phyloP scores from a whole-genome alignment of 2,797 vertebrate species.

The Sebastes umbrosus region DNA sequence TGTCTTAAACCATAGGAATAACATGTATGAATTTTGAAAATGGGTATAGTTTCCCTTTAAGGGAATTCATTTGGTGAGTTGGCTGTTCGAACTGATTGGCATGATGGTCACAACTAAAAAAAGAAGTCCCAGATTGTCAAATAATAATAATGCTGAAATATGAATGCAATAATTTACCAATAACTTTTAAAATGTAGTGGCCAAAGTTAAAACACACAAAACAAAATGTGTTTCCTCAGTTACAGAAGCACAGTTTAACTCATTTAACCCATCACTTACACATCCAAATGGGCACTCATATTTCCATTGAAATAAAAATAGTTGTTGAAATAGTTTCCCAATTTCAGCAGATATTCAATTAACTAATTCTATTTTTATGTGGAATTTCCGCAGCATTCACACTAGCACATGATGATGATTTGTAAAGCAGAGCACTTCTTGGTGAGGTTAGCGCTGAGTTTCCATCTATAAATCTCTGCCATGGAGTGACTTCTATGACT shows the following conservation, averaged over 20 bases:
- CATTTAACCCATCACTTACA: neutral
- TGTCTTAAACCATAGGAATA: too few species aligned
- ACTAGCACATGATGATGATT: constrained; percentile 26
- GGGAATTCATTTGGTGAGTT: neutral
- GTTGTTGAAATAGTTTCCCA: constrained; percentile 27
- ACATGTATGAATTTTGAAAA: too few species aligned
- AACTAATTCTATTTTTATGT: neutral
- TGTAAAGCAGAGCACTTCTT: constrained; percentile 35
- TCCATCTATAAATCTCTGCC: constrained; percentile 50
- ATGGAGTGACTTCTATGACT: constrained; percentile 6
- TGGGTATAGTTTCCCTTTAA: too few species aligned
- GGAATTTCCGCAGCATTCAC: constrained; percentile 13
- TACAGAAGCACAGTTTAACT: neutral
- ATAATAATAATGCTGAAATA: neutral
- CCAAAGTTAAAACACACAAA: neutral
- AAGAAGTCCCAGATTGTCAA: neutral
- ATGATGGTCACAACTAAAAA: neutral
- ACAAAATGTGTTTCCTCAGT: neutral
- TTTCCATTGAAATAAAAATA: neutral
- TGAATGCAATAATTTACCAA: neutral
- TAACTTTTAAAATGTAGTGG: neutral
- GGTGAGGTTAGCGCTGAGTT: constrained; percentile 31
- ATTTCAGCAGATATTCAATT: neutral
- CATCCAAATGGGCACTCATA: neutral
- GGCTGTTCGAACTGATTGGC: neutral